A percentile compares a stretch with the other conserved stretches of the same genome.
Evolutionary conservation across 2,888 invertebrate genomes (phyloP).

Genomic region (Drosophila birchii): DNA sequence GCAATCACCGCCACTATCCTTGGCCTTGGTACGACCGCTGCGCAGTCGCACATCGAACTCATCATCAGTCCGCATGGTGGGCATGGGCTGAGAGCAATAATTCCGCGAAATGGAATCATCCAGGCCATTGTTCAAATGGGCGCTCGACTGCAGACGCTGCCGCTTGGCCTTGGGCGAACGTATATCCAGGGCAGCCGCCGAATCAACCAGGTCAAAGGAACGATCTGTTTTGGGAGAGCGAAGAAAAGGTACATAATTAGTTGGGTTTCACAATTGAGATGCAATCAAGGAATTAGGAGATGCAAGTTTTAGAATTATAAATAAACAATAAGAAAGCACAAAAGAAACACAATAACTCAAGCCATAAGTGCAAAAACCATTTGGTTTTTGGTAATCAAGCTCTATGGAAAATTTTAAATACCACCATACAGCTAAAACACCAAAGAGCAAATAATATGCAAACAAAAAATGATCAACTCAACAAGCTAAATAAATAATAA

Average conservation of each 20-base stretch:
- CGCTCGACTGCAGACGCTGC: conserved; percentile 82
- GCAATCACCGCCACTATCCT: conserved; percentile 58
- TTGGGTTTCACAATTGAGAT: not conserved
- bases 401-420: conserved; percentile 86
- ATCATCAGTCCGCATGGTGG: conserved; percentile 71
- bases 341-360: conserved; percentile 39
- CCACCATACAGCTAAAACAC: conserved; percentile 91
- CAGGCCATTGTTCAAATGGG: conserved; percentile 71
- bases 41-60: conserved; percentile 49
- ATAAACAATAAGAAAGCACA: not conserved
- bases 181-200: conserved; percentile 79
- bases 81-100: conserved; percentile 85
- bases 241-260: not conserved
- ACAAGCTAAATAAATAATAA: conserved; percentile 18
- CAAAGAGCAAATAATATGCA: conserved; percentile 88
- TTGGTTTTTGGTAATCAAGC: conserved; percentile 90
- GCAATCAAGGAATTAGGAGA: not conserved
- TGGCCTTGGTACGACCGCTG: conserved; percentile 2
- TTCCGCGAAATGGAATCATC: conserved; percentile 84
- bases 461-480: conserved; percentile 35
- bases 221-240: conserved; percentile 69
- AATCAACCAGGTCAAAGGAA: conserved; percentile 82
- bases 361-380: conserved; percentile 83
- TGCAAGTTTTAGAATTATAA: not conserved
- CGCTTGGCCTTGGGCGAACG: conserved; percentile 84